Base-by-base conservation (phyloP, 1,140 invertebrate species). In the Musca vetustissima region DNA sequence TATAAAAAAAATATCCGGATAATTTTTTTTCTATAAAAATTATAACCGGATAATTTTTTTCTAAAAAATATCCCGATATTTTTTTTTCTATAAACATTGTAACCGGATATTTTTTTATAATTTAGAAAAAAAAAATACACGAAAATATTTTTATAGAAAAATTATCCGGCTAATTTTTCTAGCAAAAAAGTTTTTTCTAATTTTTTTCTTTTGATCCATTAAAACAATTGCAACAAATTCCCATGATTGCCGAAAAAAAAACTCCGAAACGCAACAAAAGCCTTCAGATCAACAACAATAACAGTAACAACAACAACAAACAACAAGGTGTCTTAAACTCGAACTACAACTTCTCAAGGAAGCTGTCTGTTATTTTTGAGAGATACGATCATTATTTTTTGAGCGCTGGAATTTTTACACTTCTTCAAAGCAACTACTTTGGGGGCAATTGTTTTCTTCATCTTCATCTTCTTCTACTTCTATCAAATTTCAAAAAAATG, bases 161-260 rank as follows among this genome's bases (percentile, higher is more conserved):
- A 4, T 32, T 32, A 32, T 32, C 28, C 28, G 28, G 28, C 3
- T 32, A 32, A 32, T 32, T 4, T 32, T 32, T 32, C n/a, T 32
- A 3, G 3, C 3, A 4, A 32, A 9, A 32, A 32, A 32, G 3
- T 32, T 28, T 8, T 4, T 4, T 28, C 3, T 3, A 28, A 28
- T 28, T 28, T 28, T 28, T 28, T 28, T 28, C 8, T 11, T 43
- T 43, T 13, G 36, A n/a, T n/a, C 11, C 13, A 43, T 13, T 43
- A 43, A 28, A 61, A 61, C 57, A 61, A 61, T 61, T 61, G 57
- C 57, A 17, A 43, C 36, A 61, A n/a, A 61, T 61, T 61, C 57
- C 36, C 28, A 61, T 61, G 57, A 61, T 14, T 61, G 57, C 57
- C 25, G 36, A 61, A 61, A 61, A 61, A 61, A 61, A 3, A 9